Conservation (phyloP, 2,113 vertebrate genomes). For the Sturnus vulgaris region DNA sequence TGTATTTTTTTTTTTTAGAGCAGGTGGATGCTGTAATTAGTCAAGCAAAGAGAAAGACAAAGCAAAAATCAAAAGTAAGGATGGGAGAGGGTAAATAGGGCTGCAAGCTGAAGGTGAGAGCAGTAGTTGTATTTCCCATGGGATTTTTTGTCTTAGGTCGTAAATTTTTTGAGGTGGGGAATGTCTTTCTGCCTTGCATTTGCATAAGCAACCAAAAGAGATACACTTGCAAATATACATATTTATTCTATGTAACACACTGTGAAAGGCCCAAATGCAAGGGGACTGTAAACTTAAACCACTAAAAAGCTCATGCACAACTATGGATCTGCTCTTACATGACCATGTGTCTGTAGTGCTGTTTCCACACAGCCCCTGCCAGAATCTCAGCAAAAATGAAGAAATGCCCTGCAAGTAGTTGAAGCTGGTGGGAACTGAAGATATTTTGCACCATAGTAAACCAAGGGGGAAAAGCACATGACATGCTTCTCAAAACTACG, state of each 20-base stretch:
- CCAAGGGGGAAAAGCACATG: fast-evolving
- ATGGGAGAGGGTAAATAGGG: background rate
- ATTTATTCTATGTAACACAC: background rate
- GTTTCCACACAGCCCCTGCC: background rate
- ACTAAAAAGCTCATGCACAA: background rate
- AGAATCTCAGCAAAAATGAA: background rate
- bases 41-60: background rate
- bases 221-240: background rate
- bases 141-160: background rate
- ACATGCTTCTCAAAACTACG: background rate
- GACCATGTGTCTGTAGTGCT: background rate
- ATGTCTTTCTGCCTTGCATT: background rate
- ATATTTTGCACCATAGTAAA: background rate
- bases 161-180: background rate
- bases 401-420: background rate
- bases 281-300: background rate
- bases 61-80: background rate
- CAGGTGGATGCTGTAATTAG: background rate
- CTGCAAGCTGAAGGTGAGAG: background rate
- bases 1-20: background rate
- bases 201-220: background rate
- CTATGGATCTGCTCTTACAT: background rate
- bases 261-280: background rate
- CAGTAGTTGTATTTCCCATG: background rate
- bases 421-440: background rate